A percentile compares a stretch with the other conserved stretches of the same genome.
Conservation (phyloP, 2,113 vertebrate species). For the Orycteropus afer region DNA sequence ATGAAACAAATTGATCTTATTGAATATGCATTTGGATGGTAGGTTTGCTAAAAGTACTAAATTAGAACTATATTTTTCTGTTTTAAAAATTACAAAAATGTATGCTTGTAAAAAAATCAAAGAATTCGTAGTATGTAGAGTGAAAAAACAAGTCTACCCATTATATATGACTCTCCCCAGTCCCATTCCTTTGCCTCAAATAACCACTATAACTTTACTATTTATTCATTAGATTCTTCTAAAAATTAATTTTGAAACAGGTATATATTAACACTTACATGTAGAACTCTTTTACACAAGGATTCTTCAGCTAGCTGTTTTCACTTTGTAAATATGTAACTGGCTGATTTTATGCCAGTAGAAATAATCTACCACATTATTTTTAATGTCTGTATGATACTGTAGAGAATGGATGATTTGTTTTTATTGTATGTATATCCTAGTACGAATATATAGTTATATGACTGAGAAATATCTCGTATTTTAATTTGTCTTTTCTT, state of each 20-base stretch:
- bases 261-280: not conserved
- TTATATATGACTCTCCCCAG: not conserved
- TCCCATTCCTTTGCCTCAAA: not conserved
- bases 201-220: not conserved
- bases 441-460: not conserved
- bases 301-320: not conserved
- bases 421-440: not conserved
- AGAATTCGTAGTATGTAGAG: not conserved
- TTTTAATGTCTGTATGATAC: not conserved
- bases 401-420: not conserved
- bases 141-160: not conserved
- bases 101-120: not conserved
- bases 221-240: not conserved
- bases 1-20: not conserved
- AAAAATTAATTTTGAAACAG: conserved; percentile 1
- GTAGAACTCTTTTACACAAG: not conserved
- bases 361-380: not conserved
- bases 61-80: not conserved
- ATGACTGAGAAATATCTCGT: not conserved
- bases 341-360: conserved; percentile 7
- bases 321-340: not conserved
- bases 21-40: not conserved
- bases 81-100: conserved; percentile 12
- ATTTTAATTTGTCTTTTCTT: conserved; percentile 20
- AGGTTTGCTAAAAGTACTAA: conserved; percentile 17